These are phyloP conservation scores for Thera obeliscata DNA, from an alignment of 2,888 invertebrate species.

Conservation along the genomic window DNA sequence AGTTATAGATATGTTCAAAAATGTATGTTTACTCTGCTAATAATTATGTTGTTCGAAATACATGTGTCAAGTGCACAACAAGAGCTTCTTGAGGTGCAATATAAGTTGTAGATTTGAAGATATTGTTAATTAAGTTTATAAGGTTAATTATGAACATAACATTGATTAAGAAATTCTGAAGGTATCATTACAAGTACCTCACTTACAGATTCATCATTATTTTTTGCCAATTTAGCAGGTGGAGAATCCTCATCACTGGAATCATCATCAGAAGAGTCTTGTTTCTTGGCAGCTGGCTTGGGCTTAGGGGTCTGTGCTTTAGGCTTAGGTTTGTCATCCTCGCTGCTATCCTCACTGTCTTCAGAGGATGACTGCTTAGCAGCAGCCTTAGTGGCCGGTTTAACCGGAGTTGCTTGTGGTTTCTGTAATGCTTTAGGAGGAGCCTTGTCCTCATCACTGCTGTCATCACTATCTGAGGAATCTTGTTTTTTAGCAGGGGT, in stretches of 20 bases:
- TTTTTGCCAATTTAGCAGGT: slow-evolving; percentile 46
- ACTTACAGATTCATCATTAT: slow-evolving; percentile 48
- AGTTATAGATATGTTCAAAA: no score
- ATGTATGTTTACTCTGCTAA: no score
- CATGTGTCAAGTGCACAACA: no score
- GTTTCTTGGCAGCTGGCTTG: slow-evolving; percentile 48
- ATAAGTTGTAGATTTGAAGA: no score
- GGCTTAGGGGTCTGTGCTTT: slow-evolving; percentile 49
- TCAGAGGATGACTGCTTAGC: slow-evolving; percentile 56
- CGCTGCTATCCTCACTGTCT: slow-evolving; percentile 62
- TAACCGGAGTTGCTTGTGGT: slow-evolving; percentile 48
- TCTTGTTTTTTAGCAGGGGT: slow-evolving; percentile 58
- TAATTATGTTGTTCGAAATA: no score
- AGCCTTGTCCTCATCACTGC: slow-evolving; percentile 59
- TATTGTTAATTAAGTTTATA: no score
- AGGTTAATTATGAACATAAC: no score
- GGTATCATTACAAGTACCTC: slow-evolving; percentile 28
- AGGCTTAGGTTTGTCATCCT: slow-evolving; percentile 59
- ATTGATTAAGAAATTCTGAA: no score
- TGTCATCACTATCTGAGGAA: slow-evolving; percentile 52
- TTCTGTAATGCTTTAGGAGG: slow-evolving; percentile 40
- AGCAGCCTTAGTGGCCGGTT: slow-evolving; percentile 42
- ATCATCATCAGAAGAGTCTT: slow-evolving; percentile 54
- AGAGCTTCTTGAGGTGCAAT: no score
- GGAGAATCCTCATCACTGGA: slow-evolving; percentile 49